Evolutionary conservation across 2,113 vertebrate genomes (phyloP), one percentile per base, ranked within the genome.

Genomic region (Stigmatopora nigra): DNA sequence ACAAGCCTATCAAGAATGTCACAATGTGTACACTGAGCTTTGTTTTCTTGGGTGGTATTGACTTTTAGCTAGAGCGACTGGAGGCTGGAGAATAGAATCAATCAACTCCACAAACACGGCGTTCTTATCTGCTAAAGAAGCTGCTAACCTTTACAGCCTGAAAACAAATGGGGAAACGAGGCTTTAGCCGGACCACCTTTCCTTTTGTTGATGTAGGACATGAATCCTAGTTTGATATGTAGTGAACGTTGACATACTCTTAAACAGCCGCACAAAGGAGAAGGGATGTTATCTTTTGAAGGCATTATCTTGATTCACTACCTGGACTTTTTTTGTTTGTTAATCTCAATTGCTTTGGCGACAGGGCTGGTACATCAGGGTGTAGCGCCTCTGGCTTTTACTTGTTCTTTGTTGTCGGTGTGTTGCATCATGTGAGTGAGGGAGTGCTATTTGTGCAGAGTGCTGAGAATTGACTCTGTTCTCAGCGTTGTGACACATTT

Each of bases 401-500:
- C n/a, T 61, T 61, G 36, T 20, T 45, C 11, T 67, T 59, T 76
- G 63, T 71, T 63, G 44, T 70, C 46, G 38, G 4, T 74, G 77
- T 76, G 76, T 70, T 46, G 45, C 82, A 72, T 82, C 78, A 83
- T 79, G 64, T 16, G 7, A 56, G n/a, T n/a, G 65, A 55, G 22
- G 17, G 6, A 61, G 71, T n/a, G 73, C 66, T 77, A 67, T 80
- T 84, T 68, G 46, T 71, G 65, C 72, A 73, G 67, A 61, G 67
- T 68, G 64, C 62, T 59, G 72, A 76, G 65, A 81, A 66, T 10
- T 14, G 45, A 76, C 78, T 75, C 77, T 68, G n/a, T 61, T 57
- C 66, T 73, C 75, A 82, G 82, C 80, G 79, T 71, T 82, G 59
- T 77, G 79, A 84, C 81, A 84, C 74, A 62, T 67, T 67, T 9